Percentiles rank a stretch among this genome's conserved stretches.
Conservation (phyloP, 2,888 invertebrate genomes). For the Ischnura elegans region DNA sequence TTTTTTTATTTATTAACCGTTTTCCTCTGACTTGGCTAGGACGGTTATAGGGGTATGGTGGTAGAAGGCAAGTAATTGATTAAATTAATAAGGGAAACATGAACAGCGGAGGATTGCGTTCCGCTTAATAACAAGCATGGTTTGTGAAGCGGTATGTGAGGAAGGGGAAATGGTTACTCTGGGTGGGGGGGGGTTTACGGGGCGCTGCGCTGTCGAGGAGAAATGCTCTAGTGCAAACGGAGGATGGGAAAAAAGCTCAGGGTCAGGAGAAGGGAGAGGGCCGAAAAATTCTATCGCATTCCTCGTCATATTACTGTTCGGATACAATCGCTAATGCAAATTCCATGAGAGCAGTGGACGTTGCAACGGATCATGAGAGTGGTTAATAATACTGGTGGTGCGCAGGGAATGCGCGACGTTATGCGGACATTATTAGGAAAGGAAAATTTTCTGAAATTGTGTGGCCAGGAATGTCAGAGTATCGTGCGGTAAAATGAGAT, state of each 20-base stretch:
- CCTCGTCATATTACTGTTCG: not conserved
- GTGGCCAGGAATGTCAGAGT: no score
- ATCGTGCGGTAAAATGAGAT: no score
- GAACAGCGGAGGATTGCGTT: no score
- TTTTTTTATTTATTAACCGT: no score
- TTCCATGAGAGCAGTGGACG: not conserved
- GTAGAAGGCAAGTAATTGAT: no score
- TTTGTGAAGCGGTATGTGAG: not conserved
- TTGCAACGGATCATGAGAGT: not conserved
- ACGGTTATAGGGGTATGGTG: no score
- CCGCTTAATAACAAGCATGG: not conserved
- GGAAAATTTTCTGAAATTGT: not conserved
- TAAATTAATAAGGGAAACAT: no score
- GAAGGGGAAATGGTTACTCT: no score
- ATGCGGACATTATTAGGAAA: not conserved
- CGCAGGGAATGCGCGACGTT: not conserved
- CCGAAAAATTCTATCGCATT: slow-evolving; percentile 3
- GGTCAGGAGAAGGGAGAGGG: no score
- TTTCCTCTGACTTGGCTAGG: no score
- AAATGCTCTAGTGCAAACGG: not conserved
- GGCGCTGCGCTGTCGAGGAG: not conserved
- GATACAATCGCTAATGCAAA: not conserved
- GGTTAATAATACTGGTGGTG: not conserved
- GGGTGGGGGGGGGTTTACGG: not conserved
- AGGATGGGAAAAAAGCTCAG: not conserved